Evolutionary conservation across 2,797 vertebrate species (phyloP).

Genomic region (Etheostoma nigrum): DNA sequence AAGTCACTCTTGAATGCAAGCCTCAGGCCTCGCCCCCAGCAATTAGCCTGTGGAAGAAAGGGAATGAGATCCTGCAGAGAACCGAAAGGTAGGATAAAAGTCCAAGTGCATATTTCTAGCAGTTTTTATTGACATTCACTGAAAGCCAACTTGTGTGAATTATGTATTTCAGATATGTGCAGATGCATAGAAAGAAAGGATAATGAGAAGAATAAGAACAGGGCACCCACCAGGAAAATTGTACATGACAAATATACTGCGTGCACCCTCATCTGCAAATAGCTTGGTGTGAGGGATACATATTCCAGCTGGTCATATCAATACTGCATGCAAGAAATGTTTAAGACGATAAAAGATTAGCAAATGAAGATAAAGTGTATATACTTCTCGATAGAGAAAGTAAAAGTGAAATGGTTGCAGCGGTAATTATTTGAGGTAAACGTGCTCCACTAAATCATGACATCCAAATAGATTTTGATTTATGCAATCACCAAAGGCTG

Average conservation of each 20-base stretch:
- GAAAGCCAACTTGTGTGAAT: slow-evolving; percentile 58
- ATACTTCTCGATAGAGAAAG: slow-evolving; percentile 7
- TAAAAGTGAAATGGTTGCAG: slow-evolving; percentile 25
- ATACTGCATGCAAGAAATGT: slow-evolving; percentile 45
- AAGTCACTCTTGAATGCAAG: slow-evolving; percentile 93
- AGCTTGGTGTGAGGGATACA: slow-evolving; percentile 29
- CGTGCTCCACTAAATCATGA: slow-evolving; percentile 19
- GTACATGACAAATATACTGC: slow-evolving; percentile 44
- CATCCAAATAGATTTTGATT: slow-evolving; percentile 34
- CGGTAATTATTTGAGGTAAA: slow-evolving; percentile 34
- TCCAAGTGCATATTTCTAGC: slow-evolving; percentile 51
- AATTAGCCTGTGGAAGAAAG: slow-evolving; percentile 92
- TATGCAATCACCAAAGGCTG: slow-evolving; percentile 10
- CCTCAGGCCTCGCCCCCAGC: slow-evolving; percentile 94
- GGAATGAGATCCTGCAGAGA: slow-evolving; percentile 88
- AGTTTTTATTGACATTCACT: slow-evolving; percentile 62
- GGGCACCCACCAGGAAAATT: slow-evolving; percentile 45
- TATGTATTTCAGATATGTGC: slow-evolving; percentile 68
- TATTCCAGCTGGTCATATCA: slow-evolving; percentile 40
- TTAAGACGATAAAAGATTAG: slow-evolving; percentile 45
- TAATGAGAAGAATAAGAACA: slow-evolving; percentile 64
- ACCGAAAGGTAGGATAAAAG: slow-evolving; percentile 89
- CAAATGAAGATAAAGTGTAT: slow-evolving; percentile 26
- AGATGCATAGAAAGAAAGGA: slow-evolving; percentile 60
- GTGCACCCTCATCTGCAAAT: slow-evolving; percentile 43